Conservation (phyloP, 2,797 vertebrate species). For the Galaxias olidus region DNA sequence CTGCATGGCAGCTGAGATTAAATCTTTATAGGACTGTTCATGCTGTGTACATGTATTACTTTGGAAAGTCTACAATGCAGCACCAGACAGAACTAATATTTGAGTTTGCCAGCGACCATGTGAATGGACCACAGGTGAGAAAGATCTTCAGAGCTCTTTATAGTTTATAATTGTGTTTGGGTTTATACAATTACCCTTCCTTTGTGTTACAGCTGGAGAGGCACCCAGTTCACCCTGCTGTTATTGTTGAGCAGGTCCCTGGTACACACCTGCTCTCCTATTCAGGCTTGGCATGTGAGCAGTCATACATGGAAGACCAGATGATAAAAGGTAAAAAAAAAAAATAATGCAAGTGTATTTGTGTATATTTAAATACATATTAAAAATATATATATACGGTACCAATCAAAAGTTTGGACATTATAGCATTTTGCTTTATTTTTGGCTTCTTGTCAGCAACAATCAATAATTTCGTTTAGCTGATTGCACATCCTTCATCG, state of each 20-base stretch:
- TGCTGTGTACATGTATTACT: slow-evolving; percentile 63
- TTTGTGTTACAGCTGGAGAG: slow-evolving; percentile 77
- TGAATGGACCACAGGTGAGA: slow-evolving; percentile 88
- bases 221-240: slow-evolving; percentile 86
- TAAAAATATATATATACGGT: too few species aligned
- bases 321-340: slow-evolving; percentile 83
- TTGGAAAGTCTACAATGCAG: slow-evolving; percentile 84
- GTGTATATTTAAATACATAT: too few species aligned
- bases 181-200: slow-evolving; percentile 4
- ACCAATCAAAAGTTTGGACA: too few species aligned
- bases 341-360: too few species aligned
- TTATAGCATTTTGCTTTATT: too few species aligned
- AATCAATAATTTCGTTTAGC: too few species aligned
- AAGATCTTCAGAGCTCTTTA: not conserved
- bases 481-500: too few species aligned
- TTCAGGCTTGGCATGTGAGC: slow-evolving; percentile 84
- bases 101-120: slow-evolving; percentile 92
- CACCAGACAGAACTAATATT: slow-evolving; percentile 92
- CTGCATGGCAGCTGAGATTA: slow-evolving; percentile 27
- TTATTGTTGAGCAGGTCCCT: slow-evolving; percentile 92
- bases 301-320: slow-evolving; percentile 81
- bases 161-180: slow-evolving; percentile 14
- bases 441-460: too few species aligned
- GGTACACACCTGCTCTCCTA: slow-evolving; percentile 87
- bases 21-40: slow-evolving; percentile 64